Conservation (phyloP, 1,140 invertebrate genomes). For the Cephus cinctus region DNA sequence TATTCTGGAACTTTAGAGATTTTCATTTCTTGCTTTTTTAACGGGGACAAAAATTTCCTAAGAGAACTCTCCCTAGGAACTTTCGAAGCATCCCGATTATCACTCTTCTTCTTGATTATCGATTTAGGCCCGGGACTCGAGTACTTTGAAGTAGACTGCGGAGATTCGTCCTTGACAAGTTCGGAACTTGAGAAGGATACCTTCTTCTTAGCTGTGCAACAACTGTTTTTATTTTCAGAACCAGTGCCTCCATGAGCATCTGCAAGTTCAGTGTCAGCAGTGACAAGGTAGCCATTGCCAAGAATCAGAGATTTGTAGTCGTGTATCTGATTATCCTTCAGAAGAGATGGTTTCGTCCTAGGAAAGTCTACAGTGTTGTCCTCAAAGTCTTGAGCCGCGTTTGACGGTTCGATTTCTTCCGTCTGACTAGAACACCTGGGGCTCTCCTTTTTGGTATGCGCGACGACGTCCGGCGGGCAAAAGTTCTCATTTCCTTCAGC, state of each 20-base stretch:
- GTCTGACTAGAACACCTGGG: neutral
- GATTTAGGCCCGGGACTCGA: conserved; percentile 15
- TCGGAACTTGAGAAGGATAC: conserved; percentile 26
- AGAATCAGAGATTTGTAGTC: conserved; percentile 29
- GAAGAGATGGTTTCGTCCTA: conserved; percentile 17
- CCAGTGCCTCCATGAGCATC: too few species aligned
- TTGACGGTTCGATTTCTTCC: conserved; percentile 6
- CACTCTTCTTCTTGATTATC: conserved; percentile 28
- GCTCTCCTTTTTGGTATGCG: conserved; percentile 33
- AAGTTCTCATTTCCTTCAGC: conserved; percentile 14
- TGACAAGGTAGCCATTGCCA: conserved; percentile 11
- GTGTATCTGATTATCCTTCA: conserved; percentile 4
- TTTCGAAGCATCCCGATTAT: neutral
- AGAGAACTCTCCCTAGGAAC: neutral
- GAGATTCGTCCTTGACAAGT: neutral
- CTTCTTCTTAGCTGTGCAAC: conserved; percentile 20
- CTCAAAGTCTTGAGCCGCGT: conserved; percentile 20
- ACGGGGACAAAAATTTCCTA: too few species aligned
- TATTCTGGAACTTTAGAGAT: too few species aligned
- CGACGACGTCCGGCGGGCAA: conserved; percentile 39
- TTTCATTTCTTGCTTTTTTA: too few species aligned
- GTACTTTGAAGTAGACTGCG: neutral
- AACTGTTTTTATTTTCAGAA: conserved; percentile 14
- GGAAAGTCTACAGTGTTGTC: conserved; percentile 27
- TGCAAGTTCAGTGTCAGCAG: too few species aligned